Conservation (phyloP, 2,888 invertebrate genomes). For the Andrena praecox region DNA sequence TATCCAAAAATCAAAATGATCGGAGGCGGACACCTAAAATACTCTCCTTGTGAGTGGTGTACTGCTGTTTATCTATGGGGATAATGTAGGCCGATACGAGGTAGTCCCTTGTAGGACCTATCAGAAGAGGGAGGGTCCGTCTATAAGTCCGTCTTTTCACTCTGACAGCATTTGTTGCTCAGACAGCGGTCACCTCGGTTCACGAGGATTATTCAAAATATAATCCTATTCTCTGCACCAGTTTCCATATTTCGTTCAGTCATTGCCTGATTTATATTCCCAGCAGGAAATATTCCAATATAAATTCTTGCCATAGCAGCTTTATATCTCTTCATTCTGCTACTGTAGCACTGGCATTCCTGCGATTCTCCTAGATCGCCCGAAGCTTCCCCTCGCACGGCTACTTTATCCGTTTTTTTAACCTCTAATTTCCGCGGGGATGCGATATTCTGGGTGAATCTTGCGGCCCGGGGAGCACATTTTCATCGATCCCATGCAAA, state of each 20-base stretch:
- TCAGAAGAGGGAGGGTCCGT: neutral
- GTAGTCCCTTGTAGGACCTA: neutral
- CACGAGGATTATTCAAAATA: too few relatives aligned
- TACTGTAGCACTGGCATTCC: neutral
- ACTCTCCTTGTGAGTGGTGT: neutral
- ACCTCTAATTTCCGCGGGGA: too few relatives aligned
- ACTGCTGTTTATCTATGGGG: slow-evolving; percentile 9
- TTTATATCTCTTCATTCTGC: neutral
- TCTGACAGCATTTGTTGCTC: too few relatives aligned
- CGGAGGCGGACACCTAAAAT: too few relatives aligned
- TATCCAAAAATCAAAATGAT: too few relatives aligned
- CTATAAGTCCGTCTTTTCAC: too few relatives aligned
- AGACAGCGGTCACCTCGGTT: too few relatives aligned
- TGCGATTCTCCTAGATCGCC: neutral
- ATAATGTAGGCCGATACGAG: neutral
- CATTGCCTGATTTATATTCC: neutral
- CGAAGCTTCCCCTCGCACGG: neutral
- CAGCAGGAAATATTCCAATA: neutral
- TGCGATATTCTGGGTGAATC: too few relatives aligned
- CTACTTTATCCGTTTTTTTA: neutral
- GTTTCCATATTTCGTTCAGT: too few relatives aligned
- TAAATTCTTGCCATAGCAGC: neutral
- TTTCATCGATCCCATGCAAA: slow-evolving; percentile 1
- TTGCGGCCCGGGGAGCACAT: too few relatives aligned
- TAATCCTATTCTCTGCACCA: too few relatives aligned